Evolutionary conservation across 2,888 invertebrate genomes (phyloP).

Genomic region (Dynastes hyllus): DNA sequence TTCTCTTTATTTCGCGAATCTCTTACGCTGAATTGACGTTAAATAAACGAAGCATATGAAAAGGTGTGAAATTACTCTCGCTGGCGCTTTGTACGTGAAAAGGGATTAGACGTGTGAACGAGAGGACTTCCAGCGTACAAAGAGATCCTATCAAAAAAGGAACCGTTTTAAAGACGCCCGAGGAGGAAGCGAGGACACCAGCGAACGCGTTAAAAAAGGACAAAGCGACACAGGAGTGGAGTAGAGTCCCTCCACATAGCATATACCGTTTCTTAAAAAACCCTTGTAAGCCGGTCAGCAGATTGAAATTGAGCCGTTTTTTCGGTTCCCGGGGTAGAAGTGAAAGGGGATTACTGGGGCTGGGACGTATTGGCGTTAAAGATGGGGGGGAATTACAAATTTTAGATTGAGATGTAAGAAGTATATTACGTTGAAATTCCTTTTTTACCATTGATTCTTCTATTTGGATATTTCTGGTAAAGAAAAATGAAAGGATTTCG

Average conservation of each 20-base stretch:
- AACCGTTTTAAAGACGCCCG: slow-evolving; percentile 31
- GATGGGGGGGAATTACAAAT: no score
- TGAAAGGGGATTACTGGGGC: no score
- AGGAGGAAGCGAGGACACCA: not conserved
- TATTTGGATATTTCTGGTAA: no score
- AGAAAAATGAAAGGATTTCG: no score
- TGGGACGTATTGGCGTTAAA: no score
- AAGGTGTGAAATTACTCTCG: slow-evolving; percentile 34
- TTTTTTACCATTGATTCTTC: no score
- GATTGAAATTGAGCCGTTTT: slow-evolving; percentile 8
- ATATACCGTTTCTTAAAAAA: slow-evolving; percentile 8
- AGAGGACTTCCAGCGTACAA: not conserved
- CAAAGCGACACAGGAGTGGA: not conserved
- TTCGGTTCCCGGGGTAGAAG: no score
- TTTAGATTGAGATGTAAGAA: no score
- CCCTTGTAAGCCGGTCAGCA: not conserved
- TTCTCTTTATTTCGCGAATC: no score
- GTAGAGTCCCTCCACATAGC: not conserved
- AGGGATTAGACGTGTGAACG: slow-evolving; percentile 14
- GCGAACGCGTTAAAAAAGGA: not conserved
- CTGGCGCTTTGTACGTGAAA: slow-evolving; percentile 22
- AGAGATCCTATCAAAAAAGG: slow-evolving; percentile 38
- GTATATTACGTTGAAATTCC: no score
- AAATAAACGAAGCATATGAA: slow-evolving; percentile 36
- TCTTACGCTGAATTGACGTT: slow-evolving; percentile 25